Conservation (phyloP, 2,113 vertebrate species). For the Hippocampus mohnikei region DNA sequence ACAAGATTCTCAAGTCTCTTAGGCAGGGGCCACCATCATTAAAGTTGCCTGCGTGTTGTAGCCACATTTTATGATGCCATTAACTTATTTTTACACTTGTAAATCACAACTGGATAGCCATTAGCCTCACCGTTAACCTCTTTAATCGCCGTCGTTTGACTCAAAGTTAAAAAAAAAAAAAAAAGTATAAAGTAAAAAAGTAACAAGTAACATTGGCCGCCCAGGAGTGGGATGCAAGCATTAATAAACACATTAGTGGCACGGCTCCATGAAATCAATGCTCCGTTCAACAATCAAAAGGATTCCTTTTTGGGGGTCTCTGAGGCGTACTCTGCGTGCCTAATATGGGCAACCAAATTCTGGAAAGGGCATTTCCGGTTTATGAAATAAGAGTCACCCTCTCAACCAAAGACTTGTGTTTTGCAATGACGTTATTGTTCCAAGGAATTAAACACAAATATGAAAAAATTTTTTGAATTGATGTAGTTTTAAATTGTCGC, state of each 20-base stretch:
- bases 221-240: background rate
- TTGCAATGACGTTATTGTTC: too few species aligned
- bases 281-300: background rate
- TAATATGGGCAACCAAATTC: background rate
- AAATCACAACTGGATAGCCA: background rate
- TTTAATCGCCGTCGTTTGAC: background rate
- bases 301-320: slow-evolving; percentile 27
- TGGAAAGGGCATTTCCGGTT: background rate
- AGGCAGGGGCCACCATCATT: background rate
- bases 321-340: background rate
- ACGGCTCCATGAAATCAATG: background rate
- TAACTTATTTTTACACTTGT: slow-evolving; percentile 1
- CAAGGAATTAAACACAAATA: too few species aligned
- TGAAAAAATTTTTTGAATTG: too few species aligned
- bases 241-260: background rate
- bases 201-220: background rate
- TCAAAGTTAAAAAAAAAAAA: background rate
- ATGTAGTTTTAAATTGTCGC: too few species aligned
- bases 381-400: slow-evolving; percentile 32
- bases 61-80: background rate
- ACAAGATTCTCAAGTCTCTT: background rate
- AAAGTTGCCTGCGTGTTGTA: background rate
- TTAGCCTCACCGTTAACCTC: background rate
- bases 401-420: background rate
- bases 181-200: background rate